These are phyloP conservation scores for Streptopelia turtur DNA, from an alignment of 2,797 vertebrate species.

Conservation along the genomic window DNA sequence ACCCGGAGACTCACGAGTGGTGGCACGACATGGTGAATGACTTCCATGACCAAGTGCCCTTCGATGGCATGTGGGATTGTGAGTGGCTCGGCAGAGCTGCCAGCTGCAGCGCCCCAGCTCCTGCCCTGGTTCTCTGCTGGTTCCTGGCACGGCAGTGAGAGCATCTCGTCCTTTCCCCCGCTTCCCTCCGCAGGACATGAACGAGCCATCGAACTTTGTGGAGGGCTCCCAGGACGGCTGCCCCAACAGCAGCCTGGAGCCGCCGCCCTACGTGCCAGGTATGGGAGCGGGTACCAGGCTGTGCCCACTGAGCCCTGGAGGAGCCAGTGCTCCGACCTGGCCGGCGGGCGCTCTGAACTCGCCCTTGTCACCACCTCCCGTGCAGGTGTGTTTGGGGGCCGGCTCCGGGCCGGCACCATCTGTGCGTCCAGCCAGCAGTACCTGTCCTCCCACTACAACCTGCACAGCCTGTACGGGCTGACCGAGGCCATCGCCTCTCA, in stretches of 20 bases:
- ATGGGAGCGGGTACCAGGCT: background rate
- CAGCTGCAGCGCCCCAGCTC: background rate
- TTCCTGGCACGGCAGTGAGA: background rate
- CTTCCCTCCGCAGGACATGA: slow-evolving; percentile 89
- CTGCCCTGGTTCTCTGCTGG: background rate
- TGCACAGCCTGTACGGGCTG: slow-evolving; percentile 95
- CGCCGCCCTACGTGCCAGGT: slow-evolving; percentile 91
- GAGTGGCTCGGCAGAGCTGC: slow-evolving; percentile 60
- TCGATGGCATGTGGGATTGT: slow-evolving; percentile 89
- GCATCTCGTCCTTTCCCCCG: rapidly evolving
- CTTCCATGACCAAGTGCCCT: slow-evolving; percentile 88
- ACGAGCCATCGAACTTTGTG: slow-evolving; percentile 92
- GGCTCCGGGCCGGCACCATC: slow-evolving; percentile 84
- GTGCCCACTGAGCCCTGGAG: rapidly evolving
- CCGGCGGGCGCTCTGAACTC: rapidly evolving
- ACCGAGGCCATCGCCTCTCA: slow-evolving; percentile 88
- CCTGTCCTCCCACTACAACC: slow-evolving; percentile 92
- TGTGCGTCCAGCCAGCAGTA: slow-evolving; percentile 91
- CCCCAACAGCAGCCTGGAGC: slow-evolving; percentile 87
- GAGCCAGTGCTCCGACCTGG: rapidly evolving
- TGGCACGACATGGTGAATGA: slow-evolving; percentile 92
- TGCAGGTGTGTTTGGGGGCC: slow-evolving; percentile 86
- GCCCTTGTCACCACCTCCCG: rapidly evolving
- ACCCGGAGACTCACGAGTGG: slow-evolving; percentile 86
- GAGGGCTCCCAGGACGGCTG: slow-evolving; percentile 89